Percentiles rank a stretch among this genome's conserved stretches.
Conservation (phyloP, 2,797 vertebrate genomes). For the Halcyon smyrnensis region DNA sequence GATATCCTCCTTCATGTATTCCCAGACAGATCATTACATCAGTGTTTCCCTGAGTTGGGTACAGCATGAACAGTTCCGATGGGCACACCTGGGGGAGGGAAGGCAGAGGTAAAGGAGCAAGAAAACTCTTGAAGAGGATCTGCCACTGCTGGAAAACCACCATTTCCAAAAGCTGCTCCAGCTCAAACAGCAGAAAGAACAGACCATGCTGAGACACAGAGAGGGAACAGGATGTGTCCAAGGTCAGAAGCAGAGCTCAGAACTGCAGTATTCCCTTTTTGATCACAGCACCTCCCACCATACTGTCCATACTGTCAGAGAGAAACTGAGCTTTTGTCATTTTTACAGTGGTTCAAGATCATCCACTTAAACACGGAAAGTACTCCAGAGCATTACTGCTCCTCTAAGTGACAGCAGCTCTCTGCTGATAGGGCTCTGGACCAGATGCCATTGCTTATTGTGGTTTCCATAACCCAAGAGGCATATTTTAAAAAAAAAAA, state of each 20-base stretch:
- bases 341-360: slow-evolving; percentile 7
- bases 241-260: not conserved
- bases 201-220: not conserved
- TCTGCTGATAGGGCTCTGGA: not conserved
- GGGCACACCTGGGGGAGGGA: not conserved
- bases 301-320: not conserved
- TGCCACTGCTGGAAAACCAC: not conserved
- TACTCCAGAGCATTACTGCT: not conserved
- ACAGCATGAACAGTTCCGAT: not conserved
- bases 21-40: not conserved
- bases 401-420: not conserved
- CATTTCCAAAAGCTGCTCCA: not conserved
- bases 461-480: not conserved
- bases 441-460: not conserved
- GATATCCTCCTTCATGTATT: not conserved
- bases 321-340: not conserved
- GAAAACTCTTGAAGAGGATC: not conserved
- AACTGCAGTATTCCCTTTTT: not conserved
- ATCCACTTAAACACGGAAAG: not conserved
- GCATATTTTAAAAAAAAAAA: not conserved
- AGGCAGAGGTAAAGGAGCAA: not conserved
- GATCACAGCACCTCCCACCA: not conserved
- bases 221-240: not conserved
- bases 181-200: not conserved
- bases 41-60: not conserved